Conservation (phyloP, 2,797 vertebrate genomes). For the Nyctalus aviator region DNA sequence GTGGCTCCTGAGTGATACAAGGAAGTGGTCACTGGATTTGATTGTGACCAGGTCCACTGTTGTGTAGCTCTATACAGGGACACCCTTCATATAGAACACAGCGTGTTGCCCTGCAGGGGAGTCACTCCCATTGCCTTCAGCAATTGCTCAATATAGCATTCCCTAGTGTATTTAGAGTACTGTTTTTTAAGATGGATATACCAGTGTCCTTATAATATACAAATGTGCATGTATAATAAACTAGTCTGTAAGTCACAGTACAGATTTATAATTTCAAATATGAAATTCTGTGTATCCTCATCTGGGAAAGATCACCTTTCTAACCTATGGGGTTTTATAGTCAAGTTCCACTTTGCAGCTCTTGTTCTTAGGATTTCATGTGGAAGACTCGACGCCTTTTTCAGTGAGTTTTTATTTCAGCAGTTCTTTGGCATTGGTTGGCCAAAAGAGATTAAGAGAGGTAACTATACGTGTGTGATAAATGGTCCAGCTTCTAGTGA, state of each 20-base stretch:
- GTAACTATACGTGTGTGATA: not conserved
- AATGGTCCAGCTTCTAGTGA: constrained; percentile 25
- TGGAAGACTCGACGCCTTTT: not conserved
- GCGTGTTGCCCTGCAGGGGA: rapidly evolving
- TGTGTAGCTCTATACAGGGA: not conserved
- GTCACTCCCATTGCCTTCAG: not conserved
- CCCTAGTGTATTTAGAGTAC: not conserved
- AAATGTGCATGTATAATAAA: not conserved
- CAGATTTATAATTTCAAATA: not conserved
- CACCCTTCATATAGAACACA: not conserved
- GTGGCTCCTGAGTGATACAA: not conserved
- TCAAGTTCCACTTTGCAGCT: not conserved
- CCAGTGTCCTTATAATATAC: not conserved
- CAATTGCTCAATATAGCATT: not conserved
- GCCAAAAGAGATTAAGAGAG: not conserved
- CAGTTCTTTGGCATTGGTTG: not conserved
- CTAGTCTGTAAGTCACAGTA: not conserved
- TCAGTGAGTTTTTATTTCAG: not conserved
- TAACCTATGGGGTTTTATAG: not conserved
- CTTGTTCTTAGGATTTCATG: not conserved
- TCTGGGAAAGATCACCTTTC: not conserved
- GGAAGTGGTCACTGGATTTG: not conserved
- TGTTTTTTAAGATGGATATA: not conserved
- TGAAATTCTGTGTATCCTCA: not conserved
- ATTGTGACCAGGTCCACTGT: not conserved